These are phyloP conservation scores for Chiloscyllium punctatum DNA, from an alignment of 2,797 vertebrate species.

Conservation along the genomic window DNA sequence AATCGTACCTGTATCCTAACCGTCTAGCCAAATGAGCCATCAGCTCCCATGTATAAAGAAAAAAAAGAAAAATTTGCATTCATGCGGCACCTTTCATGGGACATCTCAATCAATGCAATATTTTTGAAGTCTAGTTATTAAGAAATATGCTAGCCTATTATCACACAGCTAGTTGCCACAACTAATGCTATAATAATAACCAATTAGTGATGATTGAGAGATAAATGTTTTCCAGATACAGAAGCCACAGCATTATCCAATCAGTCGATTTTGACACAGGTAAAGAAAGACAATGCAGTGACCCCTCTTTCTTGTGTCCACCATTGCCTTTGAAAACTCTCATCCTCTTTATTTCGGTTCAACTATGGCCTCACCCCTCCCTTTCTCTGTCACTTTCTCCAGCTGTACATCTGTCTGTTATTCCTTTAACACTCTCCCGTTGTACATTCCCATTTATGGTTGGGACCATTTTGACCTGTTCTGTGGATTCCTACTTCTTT, in stretches of 20 bases:
- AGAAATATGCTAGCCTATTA: not conserved
- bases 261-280: not conserved
- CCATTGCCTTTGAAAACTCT: too few species aligned
- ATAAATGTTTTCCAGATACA: not conserved
- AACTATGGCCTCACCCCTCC: not conserved
- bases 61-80: not conserved
- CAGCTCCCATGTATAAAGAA: not conserved
- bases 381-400: not conserved
- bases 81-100: not conserved
- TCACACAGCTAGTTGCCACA: not conserved
- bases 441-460: not conserved
- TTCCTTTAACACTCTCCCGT: not conserved
- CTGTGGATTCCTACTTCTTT: not conserved
- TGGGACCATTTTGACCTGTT: not conserved
- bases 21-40: too few species aligned
- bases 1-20: too few species aligned
- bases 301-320: not conserved
- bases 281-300: not conserved
- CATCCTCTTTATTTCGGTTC: too few species aligned
- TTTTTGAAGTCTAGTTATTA: not conserved
- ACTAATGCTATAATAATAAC: not conserved
- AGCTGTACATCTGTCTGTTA: not conserved
- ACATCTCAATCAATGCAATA: not conserved
- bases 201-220: too few species aligned
- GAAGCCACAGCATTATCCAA: too few species aligned